Base-by-base conservation (phyloP, 2,113 vertebrate species). In the Ranitomeya imitator region DNA sequence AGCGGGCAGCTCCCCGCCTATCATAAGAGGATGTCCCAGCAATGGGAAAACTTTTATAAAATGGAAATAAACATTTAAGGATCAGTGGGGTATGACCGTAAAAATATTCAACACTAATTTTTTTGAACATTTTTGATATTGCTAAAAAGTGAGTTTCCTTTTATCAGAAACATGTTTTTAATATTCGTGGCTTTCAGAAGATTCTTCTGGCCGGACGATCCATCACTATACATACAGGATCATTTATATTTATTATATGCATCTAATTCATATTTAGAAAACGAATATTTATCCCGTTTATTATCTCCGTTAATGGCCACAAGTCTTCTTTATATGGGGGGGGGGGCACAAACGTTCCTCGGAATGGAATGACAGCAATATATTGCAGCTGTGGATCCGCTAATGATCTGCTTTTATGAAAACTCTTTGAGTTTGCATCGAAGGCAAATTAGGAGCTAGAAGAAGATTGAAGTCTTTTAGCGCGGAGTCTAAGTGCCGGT, bases 391-490 rank as follows among this genome's bases (percentile, higher is more conserved):
- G 71, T 31, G 76, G 90, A 90, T 91, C 90, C 88, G 57, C 79
- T 91, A 90, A 92, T 90, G 90, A 90, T 92, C 91, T 0, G 80
- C 86, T 92, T 92, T 92, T 86, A 82, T 91, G 37, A 91, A 55
- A 91, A 90, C 81, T 90, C 89, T 81, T 51, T 65, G 87, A 73
- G 89, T 91, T 94, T 90, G 55, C 90, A 88, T 81, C 61, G 90
- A 90, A 92, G 89, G 90, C 88, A 91, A 91, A 91, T 90, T 91
- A 91, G 90, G 90, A 91, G 90, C 86, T 23, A 19, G 89, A 80
- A 87, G 60, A 85, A 90, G 91, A 90, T 74, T 76, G 91, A 90
- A 94, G 89, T 91, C 92, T 92, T 90, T 94, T 93, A 93, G 91
- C 92, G 92, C 93, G 91, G 90, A 76, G 89, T 57, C 86, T 88